phyloP scores from a whole-genome alignment of 2,113 vertebrate species.

The Phrynocephalus versicolor region DNA sequence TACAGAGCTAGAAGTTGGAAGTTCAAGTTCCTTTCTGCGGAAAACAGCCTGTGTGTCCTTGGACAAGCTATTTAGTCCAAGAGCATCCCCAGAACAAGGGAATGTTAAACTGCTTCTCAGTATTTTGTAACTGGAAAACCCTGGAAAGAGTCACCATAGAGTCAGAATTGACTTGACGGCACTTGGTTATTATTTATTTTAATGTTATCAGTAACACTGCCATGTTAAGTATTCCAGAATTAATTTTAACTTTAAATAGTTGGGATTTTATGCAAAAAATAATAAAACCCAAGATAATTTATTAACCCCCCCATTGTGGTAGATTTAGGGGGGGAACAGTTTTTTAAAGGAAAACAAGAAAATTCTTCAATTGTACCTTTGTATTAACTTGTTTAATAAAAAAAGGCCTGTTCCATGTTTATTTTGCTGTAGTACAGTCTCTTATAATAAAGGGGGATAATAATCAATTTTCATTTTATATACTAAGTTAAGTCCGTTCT shows the following conservation, averaged over 20 bases:
- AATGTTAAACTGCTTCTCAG: no score
- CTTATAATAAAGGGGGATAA: slow-evolving; percentile 13
- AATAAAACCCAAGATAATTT: slow-evolving; percentile 54
- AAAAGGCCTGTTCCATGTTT: slow-evolving; percentile 17
- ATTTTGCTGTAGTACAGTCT: slow-evolving; percentile 22
- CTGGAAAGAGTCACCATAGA: no score
- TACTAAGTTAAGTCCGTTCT: slow-evolving; percentile 34
- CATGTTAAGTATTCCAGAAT: slow-evolving; percentile 34
- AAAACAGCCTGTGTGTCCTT: no score
- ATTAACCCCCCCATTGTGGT: slow-evolving; percentile 41
- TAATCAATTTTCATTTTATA: not conserved
- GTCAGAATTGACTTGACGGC: no score
- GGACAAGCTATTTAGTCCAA: no score
- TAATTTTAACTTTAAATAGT: slow-evolving; percentile 45
- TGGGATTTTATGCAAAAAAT: slow-evolving; percentile 54
- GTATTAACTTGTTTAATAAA: slow-evolving; percentile 42
- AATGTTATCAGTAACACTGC: slow-evolving; percentile 23
- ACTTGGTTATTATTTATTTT: no score
- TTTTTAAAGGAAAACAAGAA: not conserved
- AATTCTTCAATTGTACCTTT: slow-evolving; percentile 3
- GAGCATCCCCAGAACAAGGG: no score
- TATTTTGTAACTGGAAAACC: no score
- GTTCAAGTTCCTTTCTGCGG: no score
- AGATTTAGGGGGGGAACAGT: not conserved
- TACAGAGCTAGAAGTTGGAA: no score